Percentiles rank a stretch among this genome's conserved stretches.
Conservation (phyloP, 2,888 invertebrate genomes). For the Tuta absoluta region DNA sequence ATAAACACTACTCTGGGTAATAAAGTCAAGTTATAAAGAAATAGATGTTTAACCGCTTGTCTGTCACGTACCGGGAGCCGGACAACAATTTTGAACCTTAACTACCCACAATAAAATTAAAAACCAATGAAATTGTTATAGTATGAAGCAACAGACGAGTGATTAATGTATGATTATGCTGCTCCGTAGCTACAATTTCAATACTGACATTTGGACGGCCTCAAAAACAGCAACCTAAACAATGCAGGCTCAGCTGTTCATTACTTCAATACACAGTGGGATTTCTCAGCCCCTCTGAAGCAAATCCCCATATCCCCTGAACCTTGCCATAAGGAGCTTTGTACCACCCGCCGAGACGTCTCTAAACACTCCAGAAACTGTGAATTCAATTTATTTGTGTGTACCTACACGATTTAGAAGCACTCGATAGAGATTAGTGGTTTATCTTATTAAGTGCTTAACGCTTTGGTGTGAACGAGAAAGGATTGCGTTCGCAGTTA, state of each 20-base stretch:
- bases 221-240: background rate
- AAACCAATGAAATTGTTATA: no score
- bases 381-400: conserved; percentile 32
- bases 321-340: conserved; percentile 22
- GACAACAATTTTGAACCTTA: no score
- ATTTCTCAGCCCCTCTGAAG: conserved; percentile 3
- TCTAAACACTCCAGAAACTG: conserved; percentile 30
- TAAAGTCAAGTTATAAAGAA: no score
- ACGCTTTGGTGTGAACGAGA: conserved; percentile 21
- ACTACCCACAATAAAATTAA: no score
- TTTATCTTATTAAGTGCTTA: conserved; percentile 29
- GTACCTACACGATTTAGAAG: conserved; percentile 24
- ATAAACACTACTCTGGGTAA: no score
- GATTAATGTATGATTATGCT: no score
- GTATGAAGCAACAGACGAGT: no score
- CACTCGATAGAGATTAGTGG: conserved; percentile 28
- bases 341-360: conserved; percentile 22
- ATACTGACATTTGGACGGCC: background rate
- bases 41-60: no score
- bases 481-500: conserved; percentile 16
- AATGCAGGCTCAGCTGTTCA: background rate
- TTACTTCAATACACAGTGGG: conserved; percentile 3
- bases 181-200: no score
- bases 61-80: no score
- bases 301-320: conserved; percentile 16